phyloP scores from a whole-genome alignment of 2,888 invertebrate genomes.

The Agrilus mali region DNA sequence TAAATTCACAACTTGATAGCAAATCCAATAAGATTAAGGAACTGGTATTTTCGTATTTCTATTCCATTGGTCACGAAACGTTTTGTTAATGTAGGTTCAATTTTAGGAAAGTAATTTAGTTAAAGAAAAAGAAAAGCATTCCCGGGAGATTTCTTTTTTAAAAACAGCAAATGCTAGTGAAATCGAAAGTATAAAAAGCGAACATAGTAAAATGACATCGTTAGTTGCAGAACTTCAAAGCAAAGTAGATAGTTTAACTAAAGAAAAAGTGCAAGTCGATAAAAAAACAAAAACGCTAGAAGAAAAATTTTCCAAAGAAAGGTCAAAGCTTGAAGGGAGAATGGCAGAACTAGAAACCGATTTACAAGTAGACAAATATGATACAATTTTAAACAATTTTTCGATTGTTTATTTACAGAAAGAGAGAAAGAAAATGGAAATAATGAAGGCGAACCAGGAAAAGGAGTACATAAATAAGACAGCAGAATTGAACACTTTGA shows the following conservation, averaged over 20 bases:
- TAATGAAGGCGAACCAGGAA: conserved; percentile 53
- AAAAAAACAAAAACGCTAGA: conserved; percentile 50
- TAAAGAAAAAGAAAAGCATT: neutral
- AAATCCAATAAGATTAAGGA: conserved; percentile 1
- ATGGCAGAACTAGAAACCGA: conserved; percentile 26
- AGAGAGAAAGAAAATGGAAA: conserved; percentile 53
- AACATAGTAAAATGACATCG: conserved; percentile 23
- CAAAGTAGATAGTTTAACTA: conserved; percentile 24
- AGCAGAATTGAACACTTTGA: conserved; percentile 61
- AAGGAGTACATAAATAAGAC: conserved; percentile 68
- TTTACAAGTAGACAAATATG: conserved; percentile 20
- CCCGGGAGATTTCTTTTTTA: no score
- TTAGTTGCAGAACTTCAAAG: conserved; percentile 24
- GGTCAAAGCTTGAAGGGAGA: conserved; percentile 51
- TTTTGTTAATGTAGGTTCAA: no score
- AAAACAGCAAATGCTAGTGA: conserved; percentile 10
- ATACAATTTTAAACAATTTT: conserved; percentile 1
- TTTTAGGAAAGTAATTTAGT: neutral
- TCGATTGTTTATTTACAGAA: conserved; percentile 31
- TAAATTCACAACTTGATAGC: conserved; percentile 1
- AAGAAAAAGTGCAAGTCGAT: conserved; percentile 20
- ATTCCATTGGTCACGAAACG: no score
- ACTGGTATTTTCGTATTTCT: neutral
- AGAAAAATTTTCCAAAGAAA: conserved; percentile 47
- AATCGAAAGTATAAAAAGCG: conserved; percentile 21